Evolutionary conservation across 2,113 vertebrate species (phyloP).

Genomic region (Verasper variegatus): DNA sequence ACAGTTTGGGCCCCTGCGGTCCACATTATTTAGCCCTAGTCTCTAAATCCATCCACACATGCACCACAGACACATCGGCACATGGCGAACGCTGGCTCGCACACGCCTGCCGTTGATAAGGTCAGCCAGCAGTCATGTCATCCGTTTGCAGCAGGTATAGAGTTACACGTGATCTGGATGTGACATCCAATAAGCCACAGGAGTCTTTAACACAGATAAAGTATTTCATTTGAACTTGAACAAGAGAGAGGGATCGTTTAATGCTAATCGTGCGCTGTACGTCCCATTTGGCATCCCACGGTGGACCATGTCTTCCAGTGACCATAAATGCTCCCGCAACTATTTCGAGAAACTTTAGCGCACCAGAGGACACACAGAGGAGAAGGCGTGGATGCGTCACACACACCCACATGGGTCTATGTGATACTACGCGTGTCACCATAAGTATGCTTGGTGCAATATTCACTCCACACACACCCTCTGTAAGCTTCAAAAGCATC

Average conservation of each 20-base stretch:
- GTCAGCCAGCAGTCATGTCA: slow-evolving; percentile 74
- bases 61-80: slow-evolving; percentile 53
- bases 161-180: slow-evolving; percentile 53
- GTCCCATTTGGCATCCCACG: slow-evolving; percentile 40
- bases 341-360: slow-evolving; percentile 43
- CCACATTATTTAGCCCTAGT: slow-evolving; percentile 30
- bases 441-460: slow-evolving; percentile 16
- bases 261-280: slow-evolving; percentile 48
- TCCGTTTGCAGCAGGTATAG: slow-evolving; percentile 60
- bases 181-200: slow-evolving; percentile 61
- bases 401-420: slow-evolving; percentile 9
- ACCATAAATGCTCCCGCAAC: slow-evolving; percentile 45
- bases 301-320: slow-evolving; percentile 42
- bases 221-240: slow-evolving; percentile 67
- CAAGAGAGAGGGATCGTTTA: slow-evolving; percentile 53
- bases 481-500: slow-evolving; percentile 38
- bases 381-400: slow-evolving; percentile 3
- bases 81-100: slow-evolving; percentile 29
- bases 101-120: slow-evolving; percentile 44
- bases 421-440: slow-evolving; percentile 22
- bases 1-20: slow-evolving; percentile 42
- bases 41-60: slow-evolving; percentile 61
- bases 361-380: slow-evolving; percentile 9
- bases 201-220: slow-evolving; percentile 68
- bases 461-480: slow-evolving; percentile 26